Evolutionary conservation across 2,888 invertebrate species (phyloP), one percentile per base, ranked within the genome.

Genomic region (Eupithecia centaureata): DNA sequence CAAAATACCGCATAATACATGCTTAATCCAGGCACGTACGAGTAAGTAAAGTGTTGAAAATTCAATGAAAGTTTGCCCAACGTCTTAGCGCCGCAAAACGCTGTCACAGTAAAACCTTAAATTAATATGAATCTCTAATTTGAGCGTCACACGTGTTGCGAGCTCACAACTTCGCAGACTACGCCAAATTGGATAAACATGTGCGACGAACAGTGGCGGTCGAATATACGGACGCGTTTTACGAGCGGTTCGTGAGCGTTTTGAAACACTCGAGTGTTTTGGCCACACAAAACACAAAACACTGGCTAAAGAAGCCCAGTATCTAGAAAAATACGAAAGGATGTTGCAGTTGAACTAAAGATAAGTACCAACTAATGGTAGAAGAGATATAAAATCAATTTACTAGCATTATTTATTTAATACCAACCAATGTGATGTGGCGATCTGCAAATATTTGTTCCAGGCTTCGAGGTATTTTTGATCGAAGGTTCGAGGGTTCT

Each of bases 61-160:
- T 80, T 82, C 78, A 74, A 79, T 78, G 79, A 77, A 83, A 86
- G 83, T 86, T 84, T 81, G 80, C 76, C 77, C 76, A 79, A 75
- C 80, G 77, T 83, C 84, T 85, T 83, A 77, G 80, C 73, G 77
- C 82, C 81, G 77, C 84, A 84, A 80, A 83, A 82, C 81, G 82
- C 81, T 87, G 87, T 86, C 86, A 85, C 82, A 85, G 83, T 84
- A 85, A 57, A 86, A 85, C 85, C 85, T 84, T 86, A 90, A 92
- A 92, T 93, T 92, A 92, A 91, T 91, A 93, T 92, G 91, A 92
- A 93, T 92, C 90, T 89, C 90, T 91, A 92, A 92, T 93, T 92
- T 91, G 87, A 84, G 86, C 88, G 86, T 84, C 89, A 88, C 92
- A 93, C 90, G 90, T 92, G 92, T 88, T 92, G 89, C 91, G 82